These are phyloP conservation scores for Chamaetylas fuelleborni DNA, from an alignment of 2,113 vertebrate species.

Conservation along the genomic window DNA sequence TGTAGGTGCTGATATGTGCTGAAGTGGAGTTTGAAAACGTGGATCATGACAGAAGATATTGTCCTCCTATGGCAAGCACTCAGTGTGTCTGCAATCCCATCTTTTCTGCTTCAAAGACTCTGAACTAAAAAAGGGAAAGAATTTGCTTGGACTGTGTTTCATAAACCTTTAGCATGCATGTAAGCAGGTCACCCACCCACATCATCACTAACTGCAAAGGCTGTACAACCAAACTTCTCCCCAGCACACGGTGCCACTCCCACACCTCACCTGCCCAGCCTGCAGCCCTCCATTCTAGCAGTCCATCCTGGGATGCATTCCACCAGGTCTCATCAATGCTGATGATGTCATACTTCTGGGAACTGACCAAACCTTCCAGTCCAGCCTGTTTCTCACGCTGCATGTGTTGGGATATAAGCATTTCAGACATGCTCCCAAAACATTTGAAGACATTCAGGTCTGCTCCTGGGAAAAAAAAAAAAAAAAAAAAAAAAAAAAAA, in stretches of 20 bases:
- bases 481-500: too few species aligned
- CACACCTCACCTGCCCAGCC: background rate
- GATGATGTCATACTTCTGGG: background rate
- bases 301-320: background rate
- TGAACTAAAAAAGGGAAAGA: background rate
- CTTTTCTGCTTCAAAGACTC: background rate
- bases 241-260: too few species aligned
- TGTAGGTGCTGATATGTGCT: background rate
- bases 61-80: background rate
- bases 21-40: background rate
- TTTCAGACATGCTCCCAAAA: background rate
- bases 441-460: background rate
- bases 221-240: background rate
- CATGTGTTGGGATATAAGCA: background rate
- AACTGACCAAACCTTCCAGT: background rate
- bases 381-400: background rate
- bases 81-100: background rate
- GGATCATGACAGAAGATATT: accelerated
- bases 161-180: background rate
- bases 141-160: background rate
- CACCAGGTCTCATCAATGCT: background rate
- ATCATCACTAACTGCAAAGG: background rate
- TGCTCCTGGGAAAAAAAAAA: too few species aligned
- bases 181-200: background rate
- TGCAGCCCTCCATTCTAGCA: background rate